Base-by-base conservation (phyloP, 2,113 vertebrate species). In the Sisor rabdophorus region DNA sequence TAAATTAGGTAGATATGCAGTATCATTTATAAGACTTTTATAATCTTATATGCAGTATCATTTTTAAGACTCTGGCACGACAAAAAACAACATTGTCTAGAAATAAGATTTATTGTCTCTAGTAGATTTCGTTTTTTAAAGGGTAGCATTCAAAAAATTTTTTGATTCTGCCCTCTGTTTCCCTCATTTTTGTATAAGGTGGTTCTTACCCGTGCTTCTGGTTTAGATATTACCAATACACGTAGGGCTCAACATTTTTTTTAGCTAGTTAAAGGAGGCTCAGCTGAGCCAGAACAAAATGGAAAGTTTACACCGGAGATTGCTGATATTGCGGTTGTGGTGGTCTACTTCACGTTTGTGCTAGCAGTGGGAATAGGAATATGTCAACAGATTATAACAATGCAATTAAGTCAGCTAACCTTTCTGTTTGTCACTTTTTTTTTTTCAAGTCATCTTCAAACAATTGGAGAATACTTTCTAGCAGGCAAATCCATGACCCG, bases 401-500 rank as follows among this genome's bases (percentile, higher is more conserved):
- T 28, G 8, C 10, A 16, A 68, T 7, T 5, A 47, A 28, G 19
- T 16, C 30, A 32, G 50, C 24, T 5, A 71, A 36, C 32, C 32
- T 36, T 36, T 36, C 20, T 54, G 16, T 56, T 55, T 64, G 44
- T 32, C 24, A 5, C 65, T 28, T 64, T 10, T 75, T 15, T 3
- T 15, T 80, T 22, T 84, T 86, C 17, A 77, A 99, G 97, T 93
- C 96, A 0, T 98, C 95, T 0, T 3, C 92, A 88, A 2, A 98
- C 95, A 0, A 60, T 96, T 2, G 93, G 96, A 0, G 96, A 96
- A 1, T 99, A 98, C 76, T 99, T 99, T 82, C 85, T 98, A 54
- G 96, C 97, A 0, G 95, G 95, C 30, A 89, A 92, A 83, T 94
- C 94, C 64, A 98, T 98, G 95, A 94, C 91, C 11, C 98, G 96